Conservation (phyloP, 1,140 invertebrate species). For the Drosophila kanapiae region DNA sequence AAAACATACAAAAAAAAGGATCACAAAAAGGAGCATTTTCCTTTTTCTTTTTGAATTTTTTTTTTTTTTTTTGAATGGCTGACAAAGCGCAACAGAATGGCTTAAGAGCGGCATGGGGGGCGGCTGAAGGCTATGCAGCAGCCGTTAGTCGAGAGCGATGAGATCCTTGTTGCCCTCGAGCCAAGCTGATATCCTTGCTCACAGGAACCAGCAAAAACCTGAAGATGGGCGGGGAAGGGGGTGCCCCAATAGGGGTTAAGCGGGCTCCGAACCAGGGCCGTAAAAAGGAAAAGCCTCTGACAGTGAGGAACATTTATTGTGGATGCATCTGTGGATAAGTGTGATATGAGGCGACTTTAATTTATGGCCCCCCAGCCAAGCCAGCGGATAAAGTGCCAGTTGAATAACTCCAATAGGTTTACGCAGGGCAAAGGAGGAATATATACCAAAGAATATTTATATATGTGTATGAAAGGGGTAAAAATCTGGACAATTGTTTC, state of each 20-base stretch:
- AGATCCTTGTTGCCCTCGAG: constrained; percentile 41
- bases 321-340: constrained; percentile 47
- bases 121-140: constrained; percentile 23
- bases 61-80: constrained; percentile 43
- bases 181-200: constrained; percentile 13
- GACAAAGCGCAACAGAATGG: constrained; percentile 64
- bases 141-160: constrained; percentile 31
- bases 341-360: constrained; percentile 24
- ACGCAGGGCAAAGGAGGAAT: accelerated
- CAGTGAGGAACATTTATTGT: constrained; percentile 52
- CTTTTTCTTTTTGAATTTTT: not conserved
- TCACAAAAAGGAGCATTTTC: constrained; percentile 7
- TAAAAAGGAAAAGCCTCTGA: constrained; percentile 23
- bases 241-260: constrained; percentile 2
- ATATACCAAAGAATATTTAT: not conserved
- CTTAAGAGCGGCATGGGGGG: constrained; percentile 17
- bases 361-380: constrained; percentile 19
- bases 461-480: not conserved
- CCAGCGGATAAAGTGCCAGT: not conserved
- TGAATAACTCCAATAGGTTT: not conserved
- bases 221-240: constrained; percentile 20
- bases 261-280: not conserved
- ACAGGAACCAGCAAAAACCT: constrained; percentile 14
- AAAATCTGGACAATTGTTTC: too few species aligned
- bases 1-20: constrained; percentile 49